These are phyloP conservation scores for Phoeniculus purpureus DNA, from an alignment of 2,797 vertebrate genomes.

Conservation along the genomic window DNA sequence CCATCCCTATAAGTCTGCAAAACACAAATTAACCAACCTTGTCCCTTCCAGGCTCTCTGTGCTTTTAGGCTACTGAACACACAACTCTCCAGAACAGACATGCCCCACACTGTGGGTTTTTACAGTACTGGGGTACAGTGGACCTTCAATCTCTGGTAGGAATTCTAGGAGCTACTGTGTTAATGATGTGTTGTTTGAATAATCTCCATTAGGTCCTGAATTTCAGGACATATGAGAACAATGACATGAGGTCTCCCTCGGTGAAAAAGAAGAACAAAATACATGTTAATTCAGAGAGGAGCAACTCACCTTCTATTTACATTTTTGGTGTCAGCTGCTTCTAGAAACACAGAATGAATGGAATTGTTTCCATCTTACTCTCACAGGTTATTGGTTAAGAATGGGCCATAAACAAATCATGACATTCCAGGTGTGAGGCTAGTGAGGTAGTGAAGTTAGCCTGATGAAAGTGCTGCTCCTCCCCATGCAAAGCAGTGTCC, in stretches of 20 bases:
- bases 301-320: not conserved
- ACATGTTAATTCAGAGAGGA: rapidly evolving
- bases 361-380: not conserved
- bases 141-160: not conserved
- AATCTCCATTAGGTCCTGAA: rapidly evolving
- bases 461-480: not conserved
- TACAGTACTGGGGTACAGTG: rapidly evolving
- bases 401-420: not conserved
- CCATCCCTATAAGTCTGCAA: not conserved
- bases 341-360: not conserved
- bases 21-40: not conserved
- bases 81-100: not conserved
- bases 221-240: not conserved
- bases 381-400: not conserved
- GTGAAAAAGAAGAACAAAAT: not conserved
- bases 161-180: not conserved
- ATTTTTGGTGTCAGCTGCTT: not conserved
- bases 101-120: rapidly evolving
- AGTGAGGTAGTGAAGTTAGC: conserved; percentile 17
- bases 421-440: conserved; percentile 27
- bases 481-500: not conserved
- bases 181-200: not conserved
- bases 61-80: not conserved
- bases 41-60: not conserved
- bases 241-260: not conserved